Percentiles rank a stretch among this genome's conserved stretches.
These are phyloP conservation scores for Caenorhabditis japonica DNA, from an alignment of 2,888 invertebrate species.

Conservation along the genomic window DNA sequence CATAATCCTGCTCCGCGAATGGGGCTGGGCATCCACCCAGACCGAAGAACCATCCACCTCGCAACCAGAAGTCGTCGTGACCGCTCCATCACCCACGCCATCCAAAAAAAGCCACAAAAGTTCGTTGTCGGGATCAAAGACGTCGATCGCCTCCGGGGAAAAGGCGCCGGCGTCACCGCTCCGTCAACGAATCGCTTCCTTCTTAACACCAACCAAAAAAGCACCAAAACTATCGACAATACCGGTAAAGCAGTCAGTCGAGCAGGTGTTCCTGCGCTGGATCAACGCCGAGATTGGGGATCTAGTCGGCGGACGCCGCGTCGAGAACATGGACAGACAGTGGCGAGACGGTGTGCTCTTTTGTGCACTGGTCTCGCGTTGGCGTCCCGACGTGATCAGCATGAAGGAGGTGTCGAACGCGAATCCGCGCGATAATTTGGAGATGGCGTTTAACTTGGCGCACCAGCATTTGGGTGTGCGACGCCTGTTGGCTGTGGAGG, in stretches of 20 bases:
- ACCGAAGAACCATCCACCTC: slow-evolving; percentile 38
- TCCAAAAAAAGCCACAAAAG: slow-evolving; percentile 30
- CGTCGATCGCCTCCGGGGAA: slow-evolving; percentile 54
- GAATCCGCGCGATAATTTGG: slow-evolving; percentile 72
- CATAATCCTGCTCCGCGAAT: slow-evolving; percentile 72
- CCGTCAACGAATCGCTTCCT: slow-evolving; percentile 54
- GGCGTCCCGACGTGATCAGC: slow-evolving; percentile 75
- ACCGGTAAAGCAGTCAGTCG: slow-evolving; percentile 64
- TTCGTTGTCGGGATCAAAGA: slow-evolving; percentile 42
- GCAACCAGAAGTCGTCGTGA: slow-evolving; percentile 23
- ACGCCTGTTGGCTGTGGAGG: slow-evolving; percentile 71
- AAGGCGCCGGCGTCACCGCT: slow-evolving; percentile 53
- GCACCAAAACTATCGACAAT: slow-evolving; percentile 34
- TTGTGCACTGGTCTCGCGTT: slow-evolving; percentile 74
- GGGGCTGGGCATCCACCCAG: slow-evolving; percentile 68
- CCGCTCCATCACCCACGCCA: slow-evolving; percentile 46
- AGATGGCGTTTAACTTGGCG: slow-evolving; percentile 75
- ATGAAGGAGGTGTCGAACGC: slow-evolving; percentile 66
- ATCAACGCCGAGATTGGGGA: slow-evolving; percentile 72
- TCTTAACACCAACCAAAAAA: slow-evolving; percentile 56
- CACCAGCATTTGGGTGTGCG: slow-evolving; percentile 72
- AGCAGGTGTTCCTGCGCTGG: slow-evolving; percentile 75
- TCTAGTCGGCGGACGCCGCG: slow-evolving; percentile 52
- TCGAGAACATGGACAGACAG: slow-evolving; percentile 75
- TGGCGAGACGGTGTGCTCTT: slow-evolving; percentile 77